Conservation (phyloP, 2,888 invertebrate species). For the Napeogenes inachia region DNA sequence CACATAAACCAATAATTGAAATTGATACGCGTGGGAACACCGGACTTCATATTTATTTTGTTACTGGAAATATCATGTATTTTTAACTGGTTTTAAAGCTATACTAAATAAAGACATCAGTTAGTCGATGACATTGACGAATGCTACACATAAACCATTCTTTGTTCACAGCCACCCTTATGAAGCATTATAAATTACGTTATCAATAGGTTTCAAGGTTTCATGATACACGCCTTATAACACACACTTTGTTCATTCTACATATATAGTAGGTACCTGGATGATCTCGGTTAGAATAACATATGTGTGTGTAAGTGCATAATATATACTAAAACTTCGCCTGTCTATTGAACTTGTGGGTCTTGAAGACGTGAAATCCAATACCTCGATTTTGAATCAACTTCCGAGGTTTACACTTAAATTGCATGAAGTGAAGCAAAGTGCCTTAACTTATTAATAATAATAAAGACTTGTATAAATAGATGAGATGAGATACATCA, state of each 20-base stretch:
- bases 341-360: no score
- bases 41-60: neutral
- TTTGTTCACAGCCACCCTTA: conserved; percentile 13
- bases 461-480: no score
- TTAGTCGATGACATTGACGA: conserved; percentile 27
- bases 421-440: no score
- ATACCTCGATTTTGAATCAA: no score
- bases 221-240: neutral
- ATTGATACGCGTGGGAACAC: no score
- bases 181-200: conserved; percentile 1
- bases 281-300: neutral
- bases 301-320: neutral
- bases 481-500: no score
- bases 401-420: no score
- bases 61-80: neutral
- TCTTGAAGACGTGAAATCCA: no score
- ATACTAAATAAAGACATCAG: conserved; percentile 10
- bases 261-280: no score
- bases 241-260: neutral
- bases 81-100: conserved; percentile 3
- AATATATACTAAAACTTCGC: no score
- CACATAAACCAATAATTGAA: no score
- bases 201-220: neutral
- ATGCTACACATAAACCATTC: conserved; percentile 21
- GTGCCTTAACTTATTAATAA: no score